A percentile compares a stretch with the other conserved stretches of the same genome.
Evolutionary conservation across 2,113 vertebrate genomes (phyloP).

Genomic region (Dasyurus viverrinus): DNA sequence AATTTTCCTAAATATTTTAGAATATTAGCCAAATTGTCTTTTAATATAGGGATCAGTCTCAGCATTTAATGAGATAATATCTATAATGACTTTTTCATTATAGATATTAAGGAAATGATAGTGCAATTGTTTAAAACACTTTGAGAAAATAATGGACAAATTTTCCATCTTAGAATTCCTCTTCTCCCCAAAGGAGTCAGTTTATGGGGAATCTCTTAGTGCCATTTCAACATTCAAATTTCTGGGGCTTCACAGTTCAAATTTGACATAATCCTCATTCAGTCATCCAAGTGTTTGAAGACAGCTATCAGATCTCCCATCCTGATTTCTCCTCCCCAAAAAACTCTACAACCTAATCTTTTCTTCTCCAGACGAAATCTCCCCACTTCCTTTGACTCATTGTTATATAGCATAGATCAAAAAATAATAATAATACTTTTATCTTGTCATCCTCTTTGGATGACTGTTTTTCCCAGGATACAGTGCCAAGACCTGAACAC

Average conservation of each 20-base stretch:
- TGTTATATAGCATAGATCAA: background rate
- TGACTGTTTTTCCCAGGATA: background rate
- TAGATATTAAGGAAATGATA: conserved; percentile 2
- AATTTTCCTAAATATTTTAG: background rate
- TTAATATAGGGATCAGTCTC: background rate
- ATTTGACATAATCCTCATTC: background rate
- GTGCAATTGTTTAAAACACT: background rate
- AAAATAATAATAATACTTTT: background rate
- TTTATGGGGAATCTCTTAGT: background rate
- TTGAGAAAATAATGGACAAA: conserved; percentile 5
- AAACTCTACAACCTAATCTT: background rate
- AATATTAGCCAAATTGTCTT: background rate
- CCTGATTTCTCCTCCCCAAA: background rate
- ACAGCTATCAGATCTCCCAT: background rate
- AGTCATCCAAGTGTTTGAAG: background rate
- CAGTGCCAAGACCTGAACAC: background rate
- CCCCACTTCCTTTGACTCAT: background rate
- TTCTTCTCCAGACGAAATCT: background rate
- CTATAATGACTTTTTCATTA: background rate
- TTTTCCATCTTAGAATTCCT: background rate
- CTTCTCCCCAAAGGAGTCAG: background rate
- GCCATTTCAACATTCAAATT: background rate
- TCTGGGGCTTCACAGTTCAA: background rate
- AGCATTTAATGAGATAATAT: background rate
- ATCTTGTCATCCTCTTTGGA: background rate